Conservation (phyloP, 2,888 invertebrate genomes). For the Phasia obesa region DNA sequence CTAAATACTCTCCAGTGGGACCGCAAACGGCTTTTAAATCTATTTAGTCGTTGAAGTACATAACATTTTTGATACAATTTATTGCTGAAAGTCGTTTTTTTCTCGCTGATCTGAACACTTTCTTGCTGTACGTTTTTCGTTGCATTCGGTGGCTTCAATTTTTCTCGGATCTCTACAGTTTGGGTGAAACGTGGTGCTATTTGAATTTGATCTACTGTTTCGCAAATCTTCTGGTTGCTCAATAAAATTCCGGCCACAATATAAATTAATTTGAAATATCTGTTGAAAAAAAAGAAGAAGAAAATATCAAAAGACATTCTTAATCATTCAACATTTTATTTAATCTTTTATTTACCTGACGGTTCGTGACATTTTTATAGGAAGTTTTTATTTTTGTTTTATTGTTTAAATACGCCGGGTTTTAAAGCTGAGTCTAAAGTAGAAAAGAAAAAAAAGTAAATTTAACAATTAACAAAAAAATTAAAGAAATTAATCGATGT, state of each 20-base stretch:
- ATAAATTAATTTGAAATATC: conserved; percentile 81
- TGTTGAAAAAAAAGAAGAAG: conserved; percentile 68
- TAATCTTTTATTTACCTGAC: conserved; percentile 75
- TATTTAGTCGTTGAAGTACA: conserved; percentile 62
- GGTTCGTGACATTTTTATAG: conserved; percentile 78
- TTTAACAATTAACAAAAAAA: conserved; percentile 3
- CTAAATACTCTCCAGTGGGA: conserved; percentile 73
- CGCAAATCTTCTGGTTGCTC: conserved; percentile 80
- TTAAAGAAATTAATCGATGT: not conserved
- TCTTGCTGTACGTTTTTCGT: conserved; percentile 57
- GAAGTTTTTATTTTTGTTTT: not conserved
- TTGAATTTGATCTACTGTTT: conserved; percentile 80
- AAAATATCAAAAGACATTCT: not conserved
- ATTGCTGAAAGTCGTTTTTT: not conserved
- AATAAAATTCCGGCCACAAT: conserved; percentile 80
- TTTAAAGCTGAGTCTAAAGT: conserved; percentile 32
- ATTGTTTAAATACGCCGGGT: conserved; percentile 10
- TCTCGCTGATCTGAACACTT: conserved; percentile 28
- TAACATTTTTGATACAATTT: conserved; percentile 73
- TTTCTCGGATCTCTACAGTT: conserved; percentile 75
- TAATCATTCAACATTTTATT: not conserved
- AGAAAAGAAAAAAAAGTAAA: conserved; percentile 10
- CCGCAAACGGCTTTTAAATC: conserved; percentile 56
- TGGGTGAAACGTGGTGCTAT: conserved; percentile 76
- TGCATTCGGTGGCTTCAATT: conserved; percentile 65